Percentiles rank a stretch among this genome's conserved stretches.
Evolutionary conservation across 2,888 invertebrate species (phyloP).

Genomic region (Chrysolina americana): DNA sequence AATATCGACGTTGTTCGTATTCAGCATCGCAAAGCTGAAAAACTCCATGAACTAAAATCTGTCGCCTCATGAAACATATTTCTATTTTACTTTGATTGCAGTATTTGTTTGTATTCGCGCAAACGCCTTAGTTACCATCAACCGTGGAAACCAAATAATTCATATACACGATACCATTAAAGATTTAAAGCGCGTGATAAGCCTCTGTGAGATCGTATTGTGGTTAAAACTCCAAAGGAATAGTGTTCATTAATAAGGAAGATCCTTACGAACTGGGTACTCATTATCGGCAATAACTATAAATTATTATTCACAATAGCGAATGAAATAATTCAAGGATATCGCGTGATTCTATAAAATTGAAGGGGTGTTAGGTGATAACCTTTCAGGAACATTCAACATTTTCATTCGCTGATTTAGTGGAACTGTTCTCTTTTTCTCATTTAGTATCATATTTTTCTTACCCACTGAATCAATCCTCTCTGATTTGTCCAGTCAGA

Average conservation of each 20-base stretch:
- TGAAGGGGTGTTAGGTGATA: neutral
- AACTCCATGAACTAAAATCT: constrained; percentile 26
- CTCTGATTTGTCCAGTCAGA: too few relatives aligned
- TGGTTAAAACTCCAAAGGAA: constrained; percentile 19
- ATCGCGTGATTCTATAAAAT: too few relatives aligned
- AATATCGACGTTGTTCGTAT: neutral
- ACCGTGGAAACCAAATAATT: constrained; percentile 47
- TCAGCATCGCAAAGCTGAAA: neutral
- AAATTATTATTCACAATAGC: too few relatives aligned
- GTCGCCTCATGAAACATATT: constrained; percentile 40
- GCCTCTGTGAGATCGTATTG: constrained; percentile 33
- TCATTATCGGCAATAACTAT: neutral
- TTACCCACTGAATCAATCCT: too few relatives aligned
- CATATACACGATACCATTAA: constrained; percentile 49
- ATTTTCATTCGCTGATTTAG: too few relatives aligned
- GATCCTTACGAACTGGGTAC: neutral
- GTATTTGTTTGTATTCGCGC: constrained; percentile 45
- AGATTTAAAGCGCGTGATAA: constrained; percentile 49
- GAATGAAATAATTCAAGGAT: too few relatives aligned
- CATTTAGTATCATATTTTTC: too few relatives aligned
- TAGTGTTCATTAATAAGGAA: constrained; percentile 29
- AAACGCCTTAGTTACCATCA: constrained; percentile 47
- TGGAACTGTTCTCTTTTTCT: too few relatives aligned
- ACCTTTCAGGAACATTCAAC: too few relatives aligned
- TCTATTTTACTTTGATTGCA: constrained; percentile 35